phyloP scores from a whole-genome alignment of 2,797 vertebrate genomes.

The Bryconaethiops microstoma region DNA sequence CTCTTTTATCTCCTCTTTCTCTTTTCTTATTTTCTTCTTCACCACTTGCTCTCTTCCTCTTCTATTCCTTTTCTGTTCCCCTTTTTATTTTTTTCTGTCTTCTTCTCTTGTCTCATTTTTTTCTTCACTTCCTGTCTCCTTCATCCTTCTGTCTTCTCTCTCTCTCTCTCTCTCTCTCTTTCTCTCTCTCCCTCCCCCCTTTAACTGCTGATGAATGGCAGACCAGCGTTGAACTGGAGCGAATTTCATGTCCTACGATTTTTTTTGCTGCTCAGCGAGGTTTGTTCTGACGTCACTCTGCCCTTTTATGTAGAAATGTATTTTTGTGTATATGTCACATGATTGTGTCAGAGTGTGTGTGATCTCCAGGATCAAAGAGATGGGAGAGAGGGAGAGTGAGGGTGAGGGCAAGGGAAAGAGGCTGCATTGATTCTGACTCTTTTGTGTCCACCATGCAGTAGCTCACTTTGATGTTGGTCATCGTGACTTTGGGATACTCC shows the following conservation, averaged over 20 bases:
- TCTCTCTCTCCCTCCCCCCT: neutral
- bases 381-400: neutral
- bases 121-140: neutral
- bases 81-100: neutral
- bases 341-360: constrained; percentile 27
- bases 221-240: neutral
- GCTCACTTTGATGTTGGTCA: too few species aligned
- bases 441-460: neutral
- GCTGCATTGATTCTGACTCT: neutral
- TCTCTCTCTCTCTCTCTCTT: neutral
- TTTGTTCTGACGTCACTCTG: neutral
- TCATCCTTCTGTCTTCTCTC: too few species aligned
- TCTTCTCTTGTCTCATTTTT: neutral
- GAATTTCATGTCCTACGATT: constrained; percentile 1
- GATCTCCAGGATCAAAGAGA: constrained; percentile 10
- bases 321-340: constrained; percentile 1
- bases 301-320: constrained; percentile 11
- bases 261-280: neutral
- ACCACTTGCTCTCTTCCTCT: neutral
- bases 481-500: too few species aligned
- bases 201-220: neutral
- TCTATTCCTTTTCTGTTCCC: too few species aligned
- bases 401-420: constrained; percentile 6
- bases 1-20: neutral
- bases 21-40: neutral